Percentiles rank a stretch among this genome's conserved stretches.
Conservation (phyloP, 2,888 invertebrate species). For the Diplazon laetatorius region DNA sequence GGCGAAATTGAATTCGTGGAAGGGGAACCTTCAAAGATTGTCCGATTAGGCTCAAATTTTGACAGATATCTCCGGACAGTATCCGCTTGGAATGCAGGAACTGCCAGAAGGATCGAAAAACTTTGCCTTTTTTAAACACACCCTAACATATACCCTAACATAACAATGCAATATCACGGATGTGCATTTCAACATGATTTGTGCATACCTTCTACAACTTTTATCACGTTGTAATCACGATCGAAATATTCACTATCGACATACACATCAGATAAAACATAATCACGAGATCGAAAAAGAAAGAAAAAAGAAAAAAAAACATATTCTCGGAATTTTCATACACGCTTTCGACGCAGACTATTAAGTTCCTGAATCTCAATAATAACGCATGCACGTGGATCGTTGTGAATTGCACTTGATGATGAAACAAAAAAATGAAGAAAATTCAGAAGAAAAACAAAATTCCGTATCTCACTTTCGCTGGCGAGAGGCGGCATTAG, state of each 20-base stretch:
- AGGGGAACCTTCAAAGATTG: too few species aligned
- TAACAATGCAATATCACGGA: slow-evolving; percentile 9
- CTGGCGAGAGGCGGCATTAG: slow-evolving; percentile 46
- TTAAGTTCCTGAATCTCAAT: slow-evolving; percentile 47
- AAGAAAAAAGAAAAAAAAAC: slow-evolving; percentile 34
- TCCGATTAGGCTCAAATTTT: too few species aligned
- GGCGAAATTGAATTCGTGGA: too few species aligned
- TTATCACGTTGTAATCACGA: slow-evolving; percentile 37
- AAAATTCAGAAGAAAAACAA: too few species aligned
- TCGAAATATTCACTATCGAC: slow-evolving; percentile 35
- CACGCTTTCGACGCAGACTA: background rate
- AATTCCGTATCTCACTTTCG: slow-evolving; percentile 59
- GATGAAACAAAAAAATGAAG: too few species aligned
- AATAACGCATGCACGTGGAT: slow-evolving; percentile 43
- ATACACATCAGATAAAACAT: slow-evolving; percentile 35
- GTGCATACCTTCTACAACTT: background rate
- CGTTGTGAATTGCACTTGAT: slow-evolving; percentile 27
- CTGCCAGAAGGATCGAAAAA: too few species aligned
- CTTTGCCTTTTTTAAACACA: too few species aligned
- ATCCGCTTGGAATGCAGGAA: too few species aligned
- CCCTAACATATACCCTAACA: too few species aligned
- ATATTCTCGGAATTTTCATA: slow-evolving; percentile 47
- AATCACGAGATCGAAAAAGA: slow-evolving; percentile 35
- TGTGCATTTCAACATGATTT: slow-evolving; percentile 18
- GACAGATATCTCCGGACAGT: too few species aligned